Evolutionary conservation across 2,797 vertebrate genomes (phyloP).

Genomic region (Microctenopoma lineatum): DNA sequence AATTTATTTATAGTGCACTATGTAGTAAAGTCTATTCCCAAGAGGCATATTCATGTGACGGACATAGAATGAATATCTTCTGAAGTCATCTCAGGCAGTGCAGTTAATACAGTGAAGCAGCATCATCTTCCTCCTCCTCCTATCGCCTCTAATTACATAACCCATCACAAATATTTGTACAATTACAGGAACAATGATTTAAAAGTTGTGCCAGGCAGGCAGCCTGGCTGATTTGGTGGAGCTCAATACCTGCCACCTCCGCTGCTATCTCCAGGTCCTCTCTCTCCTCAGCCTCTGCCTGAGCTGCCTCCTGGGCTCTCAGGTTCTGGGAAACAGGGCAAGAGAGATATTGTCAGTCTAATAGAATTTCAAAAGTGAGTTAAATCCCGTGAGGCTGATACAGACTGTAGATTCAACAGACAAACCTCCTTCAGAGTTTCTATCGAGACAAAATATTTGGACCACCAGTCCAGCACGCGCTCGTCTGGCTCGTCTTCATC

Average conservation of each 20-base stretch:
- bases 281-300: constrained; percentile 91
- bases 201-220: neutral
- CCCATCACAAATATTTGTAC: neutral
- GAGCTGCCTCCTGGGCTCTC: constrained; percentile 90
- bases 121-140: neutral
- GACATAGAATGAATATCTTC: too few relatives aligned
- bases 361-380: neutral
- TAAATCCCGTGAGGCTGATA: neutral
- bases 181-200: constrained; percentile 6
- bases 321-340: constrained; percentile 81
- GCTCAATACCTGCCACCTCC: constrained; percentile 78
- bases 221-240: neutral
- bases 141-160: too few relatives aligned
- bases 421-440: constrained; percentile 96
- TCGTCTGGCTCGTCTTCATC: constrained; percentile 95
- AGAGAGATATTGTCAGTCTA: constrained; percentile 7
- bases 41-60: neutral
- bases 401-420: neutral
- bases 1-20: too few relatives aligned
- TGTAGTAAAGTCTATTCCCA: neutral
- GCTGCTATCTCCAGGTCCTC: constrained; percentile 91
- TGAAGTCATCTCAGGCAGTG: too few relatives aligned
- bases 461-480: constrained; percentile 98
- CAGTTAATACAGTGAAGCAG: too few relatives aligned
- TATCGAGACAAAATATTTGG: constrained; percentile 97